These are phyloP conservation scores for Lacerta viridis DNA, from an alignment of 2,797 vertebrate genomes.

Conservation along the genomic window DNA sequence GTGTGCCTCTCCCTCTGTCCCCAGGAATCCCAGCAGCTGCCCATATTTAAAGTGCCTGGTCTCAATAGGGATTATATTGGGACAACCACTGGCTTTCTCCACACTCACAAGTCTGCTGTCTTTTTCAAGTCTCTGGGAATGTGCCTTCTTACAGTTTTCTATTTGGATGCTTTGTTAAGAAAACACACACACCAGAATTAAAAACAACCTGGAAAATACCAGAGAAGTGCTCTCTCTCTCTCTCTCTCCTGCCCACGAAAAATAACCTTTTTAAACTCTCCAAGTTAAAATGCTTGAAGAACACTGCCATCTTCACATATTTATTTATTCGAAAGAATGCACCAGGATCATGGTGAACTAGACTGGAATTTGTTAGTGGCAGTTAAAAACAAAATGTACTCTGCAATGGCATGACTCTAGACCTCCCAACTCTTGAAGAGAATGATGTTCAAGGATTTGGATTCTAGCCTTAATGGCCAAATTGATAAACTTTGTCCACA, in stretches of 20 bases:
- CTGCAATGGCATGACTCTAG: background rate
- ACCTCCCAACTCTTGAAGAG: background rate
- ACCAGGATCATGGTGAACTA: background rate
- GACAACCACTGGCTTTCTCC: background rate
- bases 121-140: background rate
- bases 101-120: background rate
- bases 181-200: background rate
- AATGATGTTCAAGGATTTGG: background rate
- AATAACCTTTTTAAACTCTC: background rate
- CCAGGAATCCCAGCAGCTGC: background rate
- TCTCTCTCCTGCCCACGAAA: too few species aligned
- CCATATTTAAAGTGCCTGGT: rapidly evolving
- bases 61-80: rapidly evolving
- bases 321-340: background rate
- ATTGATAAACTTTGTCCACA: background rate
- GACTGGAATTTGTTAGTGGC: background rate
- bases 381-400: background rate
- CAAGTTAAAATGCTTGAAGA: background rate
- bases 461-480: background rate
- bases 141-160: background rate
- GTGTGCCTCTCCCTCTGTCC: background rate
- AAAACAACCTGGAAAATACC: background rate
- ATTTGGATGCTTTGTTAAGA: background rate
- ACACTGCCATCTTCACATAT: background rate
- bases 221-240: background rate